These are phyloP conservation scores for Gnathonemus longibarbis DNA, from an alignment of 2,113 vertebrate genomes.

Conservation along the genomic window DNA sequence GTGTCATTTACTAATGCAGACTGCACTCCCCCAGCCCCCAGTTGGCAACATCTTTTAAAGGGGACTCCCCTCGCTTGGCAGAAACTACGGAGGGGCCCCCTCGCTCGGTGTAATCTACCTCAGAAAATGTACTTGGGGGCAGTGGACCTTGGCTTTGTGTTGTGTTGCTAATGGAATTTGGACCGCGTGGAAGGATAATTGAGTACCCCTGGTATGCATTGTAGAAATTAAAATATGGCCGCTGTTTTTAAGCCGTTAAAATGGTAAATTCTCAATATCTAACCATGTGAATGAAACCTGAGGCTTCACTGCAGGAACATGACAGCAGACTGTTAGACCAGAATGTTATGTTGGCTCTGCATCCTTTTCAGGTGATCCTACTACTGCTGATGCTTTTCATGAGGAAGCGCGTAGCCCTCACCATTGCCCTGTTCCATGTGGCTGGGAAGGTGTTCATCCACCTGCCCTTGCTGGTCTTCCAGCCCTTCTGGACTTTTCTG, in stretches of 20 bases:
- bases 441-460: constrained; percentile 95
- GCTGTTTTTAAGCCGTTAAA: neutral
- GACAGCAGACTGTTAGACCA: neutral
- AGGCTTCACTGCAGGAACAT: neutral
- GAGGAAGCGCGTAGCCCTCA: constrained; percentile 90
- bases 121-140: neutral
- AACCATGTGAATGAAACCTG: neutral
- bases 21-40: neutral
- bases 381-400: constrained; percentile 90
- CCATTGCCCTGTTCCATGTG: constrained; percentile 92
- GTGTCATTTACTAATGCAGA: neutral
- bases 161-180: neutral
- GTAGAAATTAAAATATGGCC: neutral
- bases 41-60: neutral
- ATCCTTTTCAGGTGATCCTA: constrained; percentile 68
- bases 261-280: neutral
- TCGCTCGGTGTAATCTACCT: neutral
- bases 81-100: neutral
- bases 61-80: neutral
- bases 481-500: constrained; percentile 92
- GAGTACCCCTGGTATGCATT: neutral
- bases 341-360: neutral
- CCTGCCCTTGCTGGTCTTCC: constrained; percentile 85
- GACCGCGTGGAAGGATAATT: neutral
- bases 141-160: neutral